Evolutionary conservation across 2,888 invertebrate species (phyloP).

Genomic region (Iselma pallidipennis): DNA sequence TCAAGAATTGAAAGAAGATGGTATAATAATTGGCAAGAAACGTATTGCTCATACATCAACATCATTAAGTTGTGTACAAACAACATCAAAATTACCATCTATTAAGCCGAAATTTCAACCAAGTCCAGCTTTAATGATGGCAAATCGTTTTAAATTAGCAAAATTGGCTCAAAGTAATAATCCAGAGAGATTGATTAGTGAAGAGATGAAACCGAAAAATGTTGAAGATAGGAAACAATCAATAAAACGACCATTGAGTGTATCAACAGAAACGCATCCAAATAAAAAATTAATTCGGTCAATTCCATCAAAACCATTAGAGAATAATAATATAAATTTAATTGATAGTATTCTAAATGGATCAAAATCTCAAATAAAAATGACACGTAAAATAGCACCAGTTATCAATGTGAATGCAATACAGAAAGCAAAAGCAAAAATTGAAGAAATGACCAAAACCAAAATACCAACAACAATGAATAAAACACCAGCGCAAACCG

Average conservation of each 20-base stretch:
- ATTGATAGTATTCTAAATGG: conserved; percentile 45
- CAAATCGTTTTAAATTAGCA: conserved; percentile 57
- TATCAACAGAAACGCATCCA: conserved; percentile 35
- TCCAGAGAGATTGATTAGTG: conserved; percentile 48
- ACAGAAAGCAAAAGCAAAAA: conserved; percentile 70
- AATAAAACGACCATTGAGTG: conserved; percentile 37
- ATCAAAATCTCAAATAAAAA: conserved; percentile 23
- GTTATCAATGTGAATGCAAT: conserved; percentile 76
- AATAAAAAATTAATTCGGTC: conserved; percentile 26
- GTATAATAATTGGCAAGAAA: conserved; percentile 61
- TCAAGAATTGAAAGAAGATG: conserved; percentile 27
- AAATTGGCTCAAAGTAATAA: conserved; percentile 48
- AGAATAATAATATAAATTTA: conserved; percentile 25
- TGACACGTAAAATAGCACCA: conserved; percentile 65
- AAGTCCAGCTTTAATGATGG: conserved; percentile 59
- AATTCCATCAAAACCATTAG: not conserved
- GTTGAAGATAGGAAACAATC: conserved; percentile 39
- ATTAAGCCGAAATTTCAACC: conserved; percentile 59
- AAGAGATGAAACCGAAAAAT: conserved; percentile 15
- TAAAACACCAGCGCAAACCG: conserved; percentile 71
- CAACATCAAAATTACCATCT: conserved; percentile 53
- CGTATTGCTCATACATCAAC: conserved; percentile 71
- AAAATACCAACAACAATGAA: conserved; percentile 50
- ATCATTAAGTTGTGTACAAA: conserved; percentile 43
- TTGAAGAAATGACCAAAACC: conserved; percentile 60